Evolutionary conservation across 2,113 vertebrate genomes (phyloP), one percentile per base, ranked within the genome.

Genomic region (Rostratula benghalensis): DNA sequence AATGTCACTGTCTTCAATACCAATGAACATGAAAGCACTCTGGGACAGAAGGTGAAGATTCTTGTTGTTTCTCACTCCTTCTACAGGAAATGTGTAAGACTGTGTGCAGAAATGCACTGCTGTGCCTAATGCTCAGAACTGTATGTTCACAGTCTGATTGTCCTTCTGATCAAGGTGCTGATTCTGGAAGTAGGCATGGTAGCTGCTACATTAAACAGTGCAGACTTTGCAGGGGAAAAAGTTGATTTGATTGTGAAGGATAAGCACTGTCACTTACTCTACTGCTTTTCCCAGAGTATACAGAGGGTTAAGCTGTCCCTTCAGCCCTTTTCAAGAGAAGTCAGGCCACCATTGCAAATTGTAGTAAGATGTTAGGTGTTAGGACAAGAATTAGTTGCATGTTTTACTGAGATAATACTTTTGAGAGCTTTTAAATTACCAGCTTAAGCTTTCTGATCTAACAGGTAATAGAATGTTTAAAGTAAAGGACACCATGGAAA

Each of bases 1-100:
- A 99, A 99, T 89, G 95, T 99, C 92, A 99, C 99, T 6, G 99
- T 99, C 81, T 99, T 99, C 97, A 99, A 99, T 97, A 99, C 99
- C 91, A 99, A 99, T 94, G 99, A 99, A 77, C 99, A 99, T 65
- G 99, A 99, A 91, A 99, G 99, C 95, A 99, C 99, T 19, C 96
- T 99, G 8, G 99, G 99, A 93, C 99, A 99, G 95, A 99, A 99
- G 99, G 99, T 99, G 86, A 98, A 75, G 74, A 50, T 83, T 75
- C 15, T 24, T 57, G 33, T 74, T 0, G 0, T 57, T 91, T 57
- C 54, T 33, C 76, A 59, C 46, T 78, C 20, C 15, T 81, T 71
- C 54, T 84, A 67, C 56, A 69, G 59, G 77, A 60, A 83, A 14
- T 0, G 0, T 54, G 2, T 89, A 70, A 30, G 51, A 54, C 25